A percentile compares a stretch with the other conserved stretches of the same genome.
These are phyloP conservation scores for Sialia sialis DNA, from an alignment of 2,113 vertebrate species.

Conservation along the genomic window DNA sequence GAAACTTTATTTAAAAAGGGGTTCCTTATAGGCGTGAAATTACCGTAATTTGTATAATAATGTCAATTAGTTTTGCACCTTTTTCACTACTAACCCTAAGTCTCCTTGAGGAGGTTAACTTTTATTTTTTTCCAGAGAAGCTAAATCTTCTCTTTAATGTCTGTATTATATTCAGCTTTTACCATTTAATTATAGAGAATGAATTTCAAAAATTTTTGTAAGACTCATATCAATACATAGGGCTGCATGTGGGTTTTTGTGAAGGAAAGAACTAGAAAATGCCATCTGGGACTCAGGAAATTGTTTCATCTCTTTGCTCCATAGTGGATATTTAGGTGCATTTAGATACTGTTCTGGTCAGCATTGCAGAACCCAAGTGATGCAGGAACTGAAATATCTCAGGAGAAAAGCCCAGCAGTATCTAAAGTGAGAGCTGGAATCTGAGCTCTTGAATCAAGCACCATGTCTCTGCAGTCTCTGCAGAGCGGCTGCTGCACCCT, in stretches of 20 bases:
- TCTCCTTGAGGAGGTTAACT: neutral
- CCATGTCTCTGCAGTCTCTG: neutral
- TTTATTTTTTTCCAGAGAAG: neutral
- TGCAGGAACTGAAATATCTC: neutral
- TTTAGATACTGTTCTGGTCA: neutral
- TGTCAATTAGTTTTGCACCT: neutral
- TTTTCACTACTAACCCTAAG: neutral
- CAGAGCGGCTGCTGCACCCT: neutral
- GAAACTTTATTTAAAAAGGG: no score
- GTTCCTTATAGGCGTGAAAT: no score
- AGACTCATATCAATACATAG: neutral
- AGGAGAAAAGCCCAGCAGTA: neutral
- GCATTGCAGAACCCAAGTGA: neutral
- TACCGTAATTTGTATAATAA: neutral
- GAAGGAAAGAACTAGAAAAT: neutral
- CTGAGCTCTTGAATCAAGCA: neutral
- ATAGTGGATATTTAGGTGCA: accelerated
- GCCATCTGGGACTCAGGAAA: neutral
- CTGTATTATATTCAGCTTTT: neutral
- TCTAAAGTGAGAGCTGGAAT: neutral
- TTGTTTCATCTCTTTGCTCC: neutral
- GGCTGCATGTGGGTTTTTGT: neutral
- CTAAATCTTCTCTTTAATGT: neutral
- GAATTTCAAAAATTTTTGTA: neutral
- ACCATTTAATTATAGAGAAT: neutral